Conservation (phyloP, 2,797 vertebrate genomes). For the Megaceryle alcyon region DNA sequence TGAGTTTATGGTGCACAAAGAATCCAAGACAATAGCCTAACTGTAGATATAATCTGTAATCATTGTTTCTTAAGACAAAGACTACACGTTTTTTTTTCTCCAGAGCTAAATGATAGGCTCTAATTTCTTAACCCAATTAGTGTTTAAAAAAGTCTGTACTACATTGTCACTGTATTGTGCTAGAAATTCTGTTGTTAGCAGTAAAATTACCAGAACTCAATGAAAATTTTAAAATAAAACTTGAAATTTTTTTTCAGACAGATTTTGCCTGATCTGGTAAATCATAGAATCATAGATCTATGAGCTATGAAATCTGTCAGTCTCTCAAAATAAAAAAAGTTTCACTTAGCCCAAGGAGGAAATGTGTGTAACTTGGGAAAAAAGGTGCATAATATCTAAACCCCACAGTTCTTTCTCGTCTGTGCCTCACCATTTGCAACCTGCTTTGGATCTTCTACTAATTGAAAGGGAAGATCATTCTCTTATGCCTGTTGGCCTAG, state of each 20-base stretch:
- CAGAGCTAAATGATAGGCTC: not conserved
- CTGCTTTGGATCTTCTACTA: not conserved
- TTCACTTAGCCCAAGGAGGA: not conserved
- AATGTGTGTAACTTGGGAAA: not conserved
- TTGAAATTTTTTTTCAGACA: not conserved
- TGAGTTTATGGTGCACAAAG: not conserved
- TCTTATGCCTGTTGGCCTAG: not conserved
- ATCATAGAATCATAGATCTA: too few relatives aligned
- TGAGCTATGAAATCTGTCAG: not conserved
- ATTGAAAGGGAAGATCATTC: not conserved
- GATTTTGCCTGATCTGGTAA: not conserved
- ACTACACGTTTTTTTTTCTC: not conserved
- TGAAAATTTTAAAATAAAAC: not conserved
- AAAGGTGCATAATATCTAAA: not conserved
- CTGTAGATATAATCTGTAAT: not conserved
- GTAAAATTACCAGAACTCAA: not conserved
- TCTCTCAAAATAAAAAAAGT: not conserved
- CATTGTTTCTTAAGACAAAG: not conserved
- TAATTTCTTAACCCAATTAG: not conserved
- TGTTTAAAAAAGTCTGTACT: not conserved
- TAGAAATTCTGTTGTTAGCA: not conserved
- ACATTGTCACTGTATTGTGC: not conserved
- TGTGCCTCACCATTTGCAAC: not conserved
- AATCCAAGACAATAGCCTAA: not conserved
- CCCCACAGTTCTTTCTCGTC: not conserved